phyloP scores from a whole-genome alignment of 2,113 vertebrate species.

The Sceloporus undulatus region DNA sequence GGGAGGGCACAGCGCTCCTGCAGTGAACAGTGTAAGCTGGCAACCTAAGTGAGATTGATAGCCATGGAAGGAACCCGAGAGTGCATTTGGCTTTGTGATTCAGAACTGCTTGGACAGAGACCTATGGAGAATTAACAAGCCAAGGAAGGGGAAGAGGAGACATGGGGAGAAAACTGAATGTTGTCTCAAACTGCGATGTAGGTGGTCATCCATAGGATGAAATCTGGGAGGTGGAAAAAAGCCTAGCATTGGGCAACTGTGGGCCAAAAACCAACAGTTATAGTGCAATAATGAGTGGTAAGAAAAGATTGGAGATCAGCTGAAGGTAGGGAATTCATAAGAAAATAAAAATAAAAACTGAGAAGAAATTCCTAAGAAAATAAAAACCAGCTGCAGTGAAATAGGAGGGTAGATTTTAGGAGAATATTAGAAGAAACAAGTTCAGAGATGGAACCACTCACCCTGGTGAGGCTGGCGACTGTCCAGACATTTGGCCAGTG shows the following conservation, averaged over 20 bases:
- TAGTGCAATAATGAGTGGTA: not conserved
- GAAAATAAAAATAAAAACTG: not conserved
- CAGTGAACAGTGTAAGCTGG: constrained; percentile 27
- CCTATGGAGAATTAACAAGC: constrained; percentile 1
- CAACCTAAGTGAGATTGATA: constrained; percentile 63
- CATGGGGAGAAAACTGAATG: not conserved
- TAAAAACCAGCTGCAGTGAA: not conserved
- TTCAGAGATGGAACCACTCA: too few species aligned
- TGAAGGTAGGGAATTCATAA: not conserved
- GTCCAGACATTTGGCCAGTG: too few species aligned
- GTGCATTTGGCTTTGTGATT: constrained; percentile 1
- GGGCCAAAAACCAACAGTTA: not conserved
- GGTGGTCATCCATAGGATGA: not conserved
- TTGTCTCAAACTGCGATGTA: not conserved
- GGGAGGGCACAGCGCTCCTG: not conserved
- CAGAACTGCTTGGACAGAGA: not conserved
- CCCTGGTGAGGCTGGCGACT: too few species aligned
- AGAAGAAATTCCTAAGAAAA: not conserved
- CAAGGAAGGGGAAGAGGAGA: not conserved
- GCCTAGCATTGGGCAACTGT: not conserved
- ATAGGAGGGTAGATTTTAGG: not conserved
- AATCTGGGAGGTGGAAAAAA: not conserved
- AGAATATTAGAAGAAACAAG: not conserved
- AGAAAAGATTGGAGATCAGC: not conserved
- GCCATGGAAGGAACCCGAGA: not conserved